phyloP scores from a whole-genome alignment of 2,113 vertebrate genomes.

The Ceyx melanurus region DNA sequence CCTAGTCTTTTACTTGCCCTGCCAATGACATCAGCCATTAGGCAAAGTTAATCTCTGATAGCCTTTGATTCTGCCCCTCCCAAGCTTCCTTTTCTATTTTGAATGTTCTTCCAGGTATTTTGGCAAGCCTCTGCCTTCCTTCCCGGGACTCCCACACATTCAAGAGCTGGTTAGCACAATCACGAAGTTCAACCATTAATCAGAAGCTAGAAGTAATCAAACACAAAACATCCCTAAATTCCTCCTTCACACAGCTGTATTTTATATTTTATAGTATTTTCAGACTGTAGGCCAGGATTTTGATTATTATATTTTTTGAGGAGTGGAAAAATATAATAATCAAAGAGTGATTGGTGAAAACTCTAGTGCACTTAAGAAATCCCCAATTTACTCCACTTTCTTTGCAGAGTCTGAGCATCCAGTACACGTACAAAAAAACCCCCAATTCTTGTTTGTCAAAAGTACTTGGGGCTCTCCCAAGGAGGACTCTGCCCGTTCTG shows the following conservation, averaged over 20 bases:
- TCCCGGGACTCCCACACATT: neutral
- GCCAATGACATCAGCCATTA: rapidly evolving
- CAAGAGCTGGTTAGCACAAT: neutral
- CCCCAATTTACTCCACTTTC: neutral
- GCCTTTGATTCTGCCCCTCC: neutral
- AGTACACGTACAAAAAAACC: neutral
- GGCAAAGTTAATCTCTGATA: neutral
- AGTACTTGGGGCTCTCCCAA: too few species aligned
- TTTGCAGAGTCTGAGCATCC: neutral
- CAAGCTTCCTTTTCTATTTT: neutral
- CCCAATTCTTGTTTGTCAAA: too few species aligned
- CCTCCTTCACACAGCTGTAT: neutral
- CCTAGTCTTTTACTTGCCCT: neutral
- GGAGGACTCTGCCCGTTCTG: too few species aligned
- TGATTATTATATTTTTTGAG: too few species aligned
- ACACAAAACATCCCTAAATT: neutral
- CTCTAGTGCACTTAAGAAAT: rapidly evolving
- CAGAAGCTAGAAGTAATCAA: neutral
- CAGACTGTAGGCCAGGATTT: neutral
- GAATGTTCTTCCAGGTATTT: constrained; percentile 26
- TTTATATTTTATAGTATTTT: neutral
- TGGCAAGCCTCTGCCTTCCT: neutral
- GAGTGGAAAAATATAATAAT: neutral
- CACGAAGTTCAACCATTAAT: neutral
- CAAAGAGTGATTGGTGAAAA: neutral